Evolutionary conservation across 2,113 vertebrate genomes (phyloP).

Genomic region (Phasianus colchicus): DNA sequence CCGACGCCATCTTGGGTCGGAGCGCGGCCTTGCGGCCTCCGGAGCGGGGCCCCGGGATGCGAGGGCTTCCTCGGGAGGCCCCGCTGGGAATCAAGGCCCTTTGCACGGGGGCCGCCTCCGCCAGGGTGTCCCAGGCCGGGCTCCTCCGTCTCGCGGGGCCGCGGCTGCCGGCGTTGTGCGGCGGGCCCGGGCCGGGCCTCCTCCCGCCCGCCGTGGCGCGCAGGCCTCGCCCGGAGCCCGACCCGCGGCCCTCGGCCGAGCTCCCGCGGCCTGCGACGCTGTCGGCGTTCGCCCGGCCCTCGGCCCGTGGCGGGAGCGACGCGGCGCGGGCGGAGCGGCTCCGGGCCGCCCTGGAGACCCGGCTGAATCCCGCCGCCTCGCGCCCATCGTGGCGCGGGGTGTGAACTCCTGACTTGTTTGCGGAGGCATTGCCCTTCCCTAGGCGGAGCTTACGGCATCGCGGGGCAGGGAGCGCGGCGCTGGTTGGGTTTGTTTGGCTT

Average conservation of each 20-base stretch:
- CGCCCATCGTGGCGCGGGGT: not conserved
- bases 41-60: too few species aligned
- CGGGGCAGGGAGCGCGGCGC: not conserved
- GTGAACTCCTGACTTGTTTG: not conserved
- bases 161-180: not conserved
- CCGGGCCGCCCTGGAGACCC: not conserved
- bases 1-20: constrained; percentile 64
- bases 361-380: not conserved
- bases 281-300: not conserved
- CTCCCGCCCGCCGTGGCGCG: not conserved
- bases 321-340: not conserved
- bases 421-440: not conserved
- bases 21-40: not conserved
- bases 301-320: not conserved
- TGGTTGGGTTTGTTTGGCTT: not conserved
- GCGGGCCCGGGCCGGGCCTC: not conserved
- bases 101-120: not conserved
- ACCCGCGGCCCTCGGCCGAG: not conserved
- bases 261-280: too few species aligned
- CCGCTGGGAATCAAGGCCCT: not conserved
- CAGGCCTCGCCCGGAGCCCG: not conserved
- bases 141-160: not conserved
- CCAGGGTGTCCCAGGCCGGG: not conserved
- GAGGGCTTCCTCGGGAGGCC: not conserved
- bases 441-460: constrained; percentile 29